Evolutionary conservation across 2,888 invertebrate genomes (phyloP).

Genomic region (Rapana venosa): DNA sequence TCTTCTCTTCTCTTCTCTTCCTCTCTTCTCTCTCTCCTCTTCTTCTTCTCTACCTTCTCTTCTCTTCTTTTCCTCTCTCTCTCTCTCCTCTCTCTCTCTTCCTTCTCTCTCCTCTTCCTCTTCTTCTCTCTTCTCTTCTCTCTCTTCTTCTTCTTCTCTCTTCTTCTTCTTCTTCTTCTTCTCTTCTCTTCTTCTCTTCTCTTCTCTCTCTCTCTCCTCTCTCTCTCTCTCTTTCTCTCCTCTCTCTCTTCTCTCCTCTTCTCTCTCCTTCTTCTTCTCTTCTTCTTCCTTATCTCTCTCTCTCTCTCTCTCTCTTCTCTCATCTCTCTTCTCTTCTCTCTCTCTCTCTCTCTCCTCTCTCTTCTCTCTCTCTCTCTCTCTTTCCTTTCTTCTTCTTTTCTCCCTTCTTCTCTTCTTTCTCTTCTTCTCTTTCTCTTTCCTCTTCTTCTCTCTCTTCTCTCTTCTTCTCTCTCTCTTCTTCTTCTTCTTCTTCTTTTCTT

Average conservation of each 20-base stretch:
- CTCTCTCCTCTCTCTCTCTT: not conserved
- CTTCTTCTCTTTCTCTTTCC: too few species aligned
- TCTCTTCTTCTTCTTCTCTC: not conserved
- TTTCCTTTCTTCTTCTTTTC: not conserved
- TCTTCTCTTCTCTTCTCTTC: too few species aligned
- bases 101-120: not conserved
- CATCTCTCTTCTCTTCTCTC: not conserved
- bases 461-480: not conserved
- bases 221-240: constrained; percentile 11
- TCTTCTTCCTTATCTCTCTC: not conserved
- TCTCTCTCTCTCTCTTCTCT: not conserved
- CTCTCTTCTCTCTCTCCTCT: not conserved
- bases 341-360: too few species aligned
- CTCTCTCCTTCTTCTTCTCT: not conserved
- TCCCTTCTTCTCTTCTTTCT: too few species aligned
- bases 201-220: not conserved
- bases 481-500: not conserved
- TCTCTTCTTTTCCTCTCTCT: not conserved
- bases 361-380: not conserved
- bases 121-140: not conserved
- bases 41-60: not conserved
- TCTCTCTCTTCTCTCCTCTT: not conserved
- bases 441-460: too few species aligned
- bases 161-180: not conserved
- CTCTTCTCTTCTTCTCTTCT: not conserved